Evolutionary conservation across 1,140 invertebrate genomes (phyloP).

Genomic region (Sarcophaga bullata): DNA sequence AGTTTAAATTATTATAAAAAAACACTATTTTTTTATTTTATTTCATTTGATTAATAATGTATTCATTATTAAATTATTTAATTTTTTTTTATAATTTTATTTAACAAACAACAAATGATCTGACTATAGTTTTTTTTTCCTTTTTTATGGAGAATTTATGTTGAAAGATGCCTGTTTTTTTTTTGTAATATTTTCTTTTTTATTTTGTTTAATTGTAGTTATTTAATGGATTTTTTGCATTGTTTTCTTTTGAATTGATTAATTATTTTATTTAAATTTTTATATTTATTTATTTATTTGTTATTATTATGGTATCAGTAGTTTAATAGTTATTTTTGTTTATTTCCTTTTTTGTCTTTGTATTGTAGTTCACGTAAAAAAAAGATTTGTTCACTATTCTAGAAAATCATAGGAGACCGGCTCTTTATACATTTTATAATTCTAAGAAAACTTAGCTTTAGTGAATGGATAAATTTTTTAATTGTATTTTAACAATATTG

Average conservation of each 20-base stretch:
- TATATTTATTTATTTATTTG: neutral
- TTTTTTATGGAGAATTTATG: neutral
- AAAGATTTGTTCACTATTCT: neutral
- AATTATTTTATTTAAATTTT: neutral
- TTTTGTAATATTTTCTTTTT: neutral
- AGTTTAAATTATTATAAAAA: no score
- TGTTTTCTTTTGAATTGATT: neutral
- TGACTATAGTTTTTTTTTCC: neutral
- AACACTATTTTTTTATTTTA: no score
- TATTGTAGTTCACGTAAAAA: neutral
- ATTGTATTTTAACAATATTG: no score
- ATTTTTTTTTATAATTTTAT: neutral
- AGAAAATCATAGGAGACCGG: constrained; percentile 5
- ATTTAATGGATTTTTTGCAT: no score
- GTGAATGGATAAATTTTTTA: neutral
- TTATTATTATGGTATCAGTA: neutral
- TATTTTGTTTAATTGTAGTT: no score
- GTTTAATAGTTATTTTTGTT: neutral
- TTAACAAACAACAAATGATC: neutral
- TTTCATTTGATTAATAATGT: no score
- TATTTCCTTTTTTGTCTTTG: neutral
- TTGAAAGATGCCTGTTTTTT: neutral
- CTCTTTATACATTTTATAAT: constrained; percentile 1
- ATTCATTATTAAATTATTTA: neutral
- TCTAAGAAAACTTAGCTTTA: neutral